These are phyloP conservation scores for Allacma fusca DNA, from an alignment of 2,888 invertebrate genomes.

Conservation along the genomic window DNA sequence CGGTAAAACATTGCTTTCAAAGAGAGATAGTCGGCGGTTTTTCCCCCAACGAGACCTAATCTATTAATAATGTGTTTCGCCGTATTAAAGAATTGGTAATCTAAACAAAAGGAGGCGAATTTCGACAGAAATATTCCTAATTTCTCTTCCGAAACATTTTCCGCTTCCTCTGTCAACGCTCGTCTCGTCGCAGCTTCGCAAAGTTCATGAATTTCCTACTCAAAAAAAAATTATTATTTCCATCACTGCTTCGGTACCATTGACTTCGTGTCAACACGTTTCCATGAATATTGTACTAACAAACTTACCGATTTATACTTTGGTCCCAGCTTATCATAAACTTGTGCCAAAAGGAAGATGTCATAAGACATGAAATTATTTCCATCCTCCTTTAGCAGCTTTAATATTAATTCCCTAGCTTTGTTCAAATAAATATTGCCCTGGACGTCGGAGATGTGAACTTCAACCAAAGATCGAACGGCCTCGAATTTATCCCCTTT, in stretches of 20 bases:
- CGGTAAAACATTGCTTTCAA: constrained; percentile 34
- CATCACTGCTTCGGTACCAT: too few relatives aligned
- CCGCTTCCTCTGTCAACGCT: constrained; percentile 30
- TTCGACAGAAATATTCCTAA: constrained; percentile 24
- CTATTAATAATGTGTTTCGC: constrained; percentile 25
- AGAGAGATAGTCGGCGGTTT: constrained; percentile 34
- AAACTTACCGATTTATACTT: constrained; percentile 38
- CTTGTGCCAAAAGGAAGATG: constrained; percentile 36
- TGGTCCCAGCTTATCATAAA: constrained; percentile 34
- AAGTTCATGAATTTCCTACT: constrained; percentile 29
- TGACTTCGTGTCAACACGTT: too few relatives aligned
- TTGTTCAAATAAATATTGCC: constrained; percentile 25
- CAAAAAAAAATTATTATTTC: too few relatives aligned
- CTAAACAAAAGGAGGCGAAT: constrained; percentile 41
- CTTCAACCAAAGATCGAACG: constrained; percentile 33
- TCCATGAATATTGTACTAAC: too few relatives aligned
- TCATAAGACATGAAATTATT: constrained; percentile 25
- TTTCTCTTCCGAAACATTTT: constrained; percentile 28
- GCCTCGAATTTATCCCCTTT: constrained; percentile 37
- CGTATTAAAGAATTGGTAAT: constrained; percentile 23
- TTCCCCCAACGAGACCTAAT: constrained; percentile 27
- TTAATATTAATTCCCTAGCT: constrained; percentile 33
- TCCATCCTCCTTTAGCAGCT: constrained; percentile 21
- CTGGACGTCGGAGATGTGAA: constrained; percentile 19
- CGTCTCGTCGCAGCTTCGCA: constrained; percentile 29